phyloP scores from a whole-genome alignment of 2,888 invertebrate genomes.

The Ormyrus rosae region DNA sequence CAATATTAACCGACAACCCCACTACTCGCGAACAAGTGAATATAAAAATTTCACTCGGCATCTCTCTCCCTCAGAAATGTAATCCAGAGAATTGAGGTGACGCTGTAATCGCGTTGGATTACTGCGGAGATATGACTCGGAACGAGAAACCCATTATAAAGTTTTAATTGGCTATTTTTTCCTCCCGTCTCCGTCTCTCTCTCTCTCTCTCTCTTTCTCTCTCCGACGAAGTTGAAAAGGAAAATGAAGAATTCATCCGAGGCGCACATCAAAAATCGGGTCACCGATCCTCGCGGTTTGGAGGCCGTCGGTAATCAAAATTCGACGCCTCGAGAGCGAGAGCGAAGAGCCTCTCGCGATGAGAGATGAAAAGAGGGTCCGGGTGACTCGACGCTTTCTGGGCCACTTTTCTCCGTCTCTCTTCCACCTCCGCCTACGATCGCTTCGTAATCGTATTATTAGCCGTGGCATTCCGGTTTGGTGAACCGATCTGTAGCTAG shows the following conservation, averaged over 20 bases:
- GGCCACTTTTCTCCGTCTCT: conserved; percentile 28
- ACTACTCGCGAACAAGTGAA: not conserved
- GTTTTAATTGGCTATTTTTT: conserved; percentile 52
- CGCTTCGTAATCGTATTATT: conserved; percentile 61
- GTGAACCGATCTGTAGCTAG: conserved; percentile 42
- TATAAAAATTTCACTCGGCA: conserved; percentile 5
- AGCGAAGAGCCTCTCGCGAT: conserved; percentile 29
- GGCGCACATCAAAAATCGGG: conserved; percentile 56
- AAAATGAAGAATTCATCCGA: conserved; percentile 47
- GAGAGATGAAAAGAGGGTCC: conserved; percentile 58
- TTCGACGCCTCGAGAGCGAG: conserved; percentile 58
- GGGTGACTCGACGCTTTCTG: conserved; percentile 50
- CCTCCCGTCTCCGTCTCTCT: not conserved
- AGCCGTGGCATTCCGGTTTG: conserved; percentile 51
- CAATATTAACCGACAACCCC: not conserved
- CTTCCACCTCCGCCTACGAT: conserved; percentile 41
- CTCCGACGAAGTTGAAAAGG: conserved; percentile 32
- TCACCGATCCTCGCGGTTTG: conserved; percentile 58
- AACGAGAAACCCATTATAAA: conserved; percentile 54
- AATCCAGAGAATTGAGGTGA: conserved; percentile 39
- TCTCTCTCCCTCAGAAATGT: not conserved
- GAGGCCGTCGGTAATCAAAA: conserved; percentile 59
- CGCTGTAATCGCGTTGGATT: conserved; percentile 48
- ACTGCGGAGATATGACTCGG: conserved; percentile 44
- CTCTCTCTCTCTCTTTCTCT: not conserved